Evolutionary conservation across 30 jellyfish, hydroid and myxozoan genomes (phyloP), one percentile per base, ranked within the genome.

Genomic region (Hydractinia echinata): DNA sequence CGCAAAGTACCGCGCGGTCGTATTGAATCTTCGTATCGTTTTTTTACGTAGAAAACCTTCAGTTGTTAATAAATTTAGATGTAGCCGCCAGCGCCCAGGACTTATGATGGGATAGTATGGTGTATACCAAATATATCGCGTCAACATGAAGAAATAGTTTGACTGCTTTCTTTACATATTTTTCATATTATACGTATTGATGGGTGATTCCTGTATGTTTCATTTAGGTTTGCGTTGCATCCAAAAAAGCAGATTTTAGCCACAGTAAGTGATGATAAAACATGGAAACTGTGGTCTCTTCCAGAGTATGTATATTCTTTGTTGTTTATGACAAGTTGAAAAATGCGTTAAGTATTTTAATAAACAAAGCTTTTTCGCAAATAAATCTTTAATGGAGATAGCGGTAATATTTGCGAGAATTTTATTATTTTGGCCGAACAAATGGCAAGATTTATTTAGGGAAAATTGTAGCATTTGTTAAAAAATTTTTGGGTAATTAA

Each of bases 241-340:
- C 97, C 97, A 54, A 85, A 88, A 54, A 86, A 91, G 77, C 96
- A 86, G 79, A 86, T 91, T 10, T 67, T 91, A 56, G 97, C 97
- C 1, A 86, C 97, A 48, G 95, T 88, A 14, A 91, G 97, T 73
- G 97, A 91, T 78, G 97, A 91, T 55, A 83, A 82, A 67, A 91
- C 96, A 14, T 91, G 97, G 97, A 91, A 86, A 52, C 77, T 86
- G 50, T 91, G 97, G 97, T 82, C 95, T 8, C 77, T 91, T 5
- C 97, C 96, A 7, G 85, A 93, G 97, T 91, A 61, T n/a, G 89
- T 76, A 5, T 55, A 21, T 30, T 2, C 1, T 30, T 30, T 30
- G 44, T 30, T 30, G 2, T 30, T 30, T 30, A 30, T 30, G 44
- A 30, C 44, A 30, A 30, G 44, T 30, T 30, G 44, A 30, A 30